Base-by-base conservation (phyloP, 2,113 vertebrate species). In the Dromaius novaehollandiae region DNA sequence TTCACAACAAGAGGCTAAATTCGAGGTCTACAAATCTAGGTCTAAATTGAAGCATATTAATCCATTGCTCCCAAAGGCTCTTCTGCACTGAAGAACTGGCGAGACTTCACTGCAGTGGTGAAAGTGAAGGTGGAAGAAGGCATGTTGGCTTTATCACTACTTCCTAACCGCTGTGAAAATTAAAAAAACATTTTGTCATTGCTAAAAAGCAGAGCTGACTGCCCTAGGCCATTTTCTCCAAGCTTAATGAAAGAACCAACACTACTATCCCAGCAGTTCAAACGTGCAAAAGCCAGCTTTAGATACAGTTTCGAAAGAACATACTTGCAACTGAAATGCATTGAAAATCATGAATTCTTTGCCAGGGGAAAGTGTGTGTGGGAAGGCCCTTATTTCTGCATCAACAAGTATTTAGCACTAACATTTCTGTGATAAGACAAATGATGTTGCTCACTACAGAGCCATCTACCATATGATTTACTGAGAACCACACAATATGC, bases 401-500 rank as follows among this genome's bases (percentile, higher is more conserved):
- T 68, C 87, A 56, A 36, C 19, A 60, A 32, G 14, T n/a, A 78
- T 69, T 82, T 75, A 75, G 51, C 7, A 84, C 42, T 60, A 85
- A 58, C 16, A 56, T 64, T 91, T 91, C 56, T 82, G 28, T 65
- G 46, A 51, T 61, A 78, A 81, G 46, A 81, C 14, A 77, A 91
- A 89, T 21, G 6, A 88, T 82, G 70, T 44, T 82, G 74, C 69
- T 69, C 28, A 81, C 42, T 56, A 68, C 13, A 82, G 66, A 85
- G 48, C 32, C 14, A 44, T 68, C 79, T 40, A 90, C 58, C 64
- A 36, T 88, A 71, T 83, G 63, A 89, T 91, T 80, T 36, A 81
- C 60, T 71, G 73, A 80, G 69, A 95, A 78, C 30, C 89, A 94
- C 75, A 86, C 44, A 90, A 93, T 61, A 90, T 36, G 76, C 87